A percentile compares a stretch with the other conserved stretches of the same genome.
Evolutionary conservation across 2,113 vertebrate species (phyloP).

Genomic region (Picathartes gymnocephalus): DNA sequence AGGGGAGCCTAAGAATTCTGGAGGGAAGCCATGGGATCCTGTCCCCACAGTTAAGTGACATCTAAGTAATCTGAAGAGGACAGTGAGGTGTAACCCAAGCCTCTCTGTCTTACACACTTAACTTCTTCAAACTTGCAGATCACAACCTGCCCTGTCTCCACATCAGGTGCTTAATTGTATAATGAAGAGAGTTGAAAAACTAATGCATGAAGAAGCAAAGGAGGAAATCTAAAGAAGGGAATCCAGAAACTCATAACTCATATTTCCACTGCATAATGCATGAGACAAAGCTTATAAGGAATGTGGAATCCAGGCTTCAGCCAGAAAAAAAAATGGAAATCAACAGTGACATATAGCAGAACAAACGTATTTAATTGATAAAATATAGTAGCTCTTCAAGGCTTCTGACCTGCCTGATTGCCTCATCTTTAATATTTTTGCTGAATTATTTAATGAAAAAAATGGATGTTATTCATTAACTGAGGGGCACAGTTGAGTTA

Average conservation of each 20-base stretch:
- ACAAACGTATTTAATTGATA: not conserved
- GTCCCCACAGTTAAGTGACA: accelerated
- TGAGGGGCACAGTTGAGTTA: not conserved
- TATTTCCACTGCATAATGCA: not conserved
- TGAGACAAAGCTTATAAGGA: not conserved
- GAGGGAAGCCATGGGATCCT: not conserved
- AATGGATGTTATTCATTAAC: constrained; percentile 16
- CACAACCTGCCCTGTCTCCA: not conserved
- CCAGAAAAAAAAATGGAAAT: not conserved
- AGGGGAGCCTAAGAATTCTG: not conserved
- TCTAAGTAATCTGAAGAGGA: not conserved
- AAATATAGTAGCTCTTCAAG: constrained; percentile 15
- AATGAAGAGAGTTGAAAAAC: not conserved
- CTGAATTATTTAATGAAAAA: constrained; percentile 20
- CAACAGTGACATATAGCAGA: not conserved
- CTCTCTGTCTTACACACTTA: not conserved
- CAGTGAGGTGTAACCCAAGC: not conserved
- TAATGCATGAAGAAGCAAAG: not conserved
- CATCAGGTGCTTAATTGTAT: not conserved
- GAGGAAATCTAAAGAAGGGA: not conserved
- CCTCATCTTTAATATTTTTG: not conserved
- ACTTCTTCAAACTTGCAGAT: not conserved
- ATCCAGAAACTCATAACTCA: not conserved
- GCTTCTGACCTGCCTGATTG: not conserved
- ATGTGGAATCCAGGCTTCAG: not conserved